Evolutionary conservation across 2,113 vertebrate species (phyloP).

Genomic region (Nesospiza acunhae): DNA sequence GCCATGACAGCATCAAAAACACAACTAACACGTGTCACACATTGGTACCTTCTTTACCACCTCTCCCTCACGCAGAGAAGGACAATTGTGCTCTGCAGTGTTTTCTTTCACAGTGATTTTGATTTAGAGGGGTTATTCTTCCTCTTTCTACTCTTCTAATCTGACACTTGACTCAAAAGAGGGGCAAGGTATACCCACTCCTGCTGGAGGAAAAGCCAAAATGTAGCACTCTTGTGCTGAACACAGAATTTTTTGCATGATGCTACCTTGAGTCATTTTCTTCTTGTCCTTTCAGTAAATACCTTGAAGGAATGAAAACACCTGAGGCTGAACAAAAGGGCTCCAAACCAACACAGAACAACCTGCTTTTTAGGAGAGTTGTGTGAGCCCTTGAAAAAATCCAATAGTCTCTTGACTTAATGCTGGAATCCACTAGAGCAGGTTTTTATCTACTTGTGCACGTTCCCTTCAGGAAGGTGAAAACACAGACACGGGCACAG

Average conservation of each 20-base stretch:
- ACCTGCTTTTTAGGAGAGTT: neutral
- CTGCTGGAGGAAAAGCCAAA: neutral
- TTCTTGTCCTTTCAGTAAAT: constrained; percentile 7
- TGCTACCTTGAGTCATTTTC: neutral
- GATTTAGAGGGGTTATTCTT: neutral
- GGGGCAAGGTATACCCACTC: neutral
- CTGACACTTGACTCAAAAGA: neutral
- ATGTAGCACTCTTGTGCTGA: neutral
- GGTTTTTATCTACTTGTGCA: neutral
- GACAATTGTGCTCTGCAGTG: neutral
- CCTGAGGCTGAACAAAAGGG: constrained; percentile 15
- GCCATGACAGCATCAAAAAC: neutral
- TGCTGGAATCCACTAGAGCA: neutral
- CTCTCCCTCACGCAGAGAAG: neutral
- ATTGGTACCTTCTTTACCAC: neutral
- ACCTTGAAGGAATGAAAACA: neutral
- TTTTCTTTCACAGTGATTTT: neutral
- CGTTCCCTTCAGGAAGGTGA: neutral
- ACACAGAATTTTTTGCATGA: neutral
- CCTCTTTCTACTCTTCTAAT: neutral
- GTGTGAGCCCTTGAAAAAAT: neutral
- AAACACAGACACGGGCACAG: neutral
- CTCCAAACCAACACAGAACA: neutral
- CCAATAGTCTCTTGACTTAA: neutral
- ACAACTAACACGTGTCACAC: neutral